Percentiles rank a stretch among this genome's conserved stretches.
phyloP scores from a whole-genome alignment of 2,797 vertebrate species.

The Setipinna tenuifilis region DNA sequence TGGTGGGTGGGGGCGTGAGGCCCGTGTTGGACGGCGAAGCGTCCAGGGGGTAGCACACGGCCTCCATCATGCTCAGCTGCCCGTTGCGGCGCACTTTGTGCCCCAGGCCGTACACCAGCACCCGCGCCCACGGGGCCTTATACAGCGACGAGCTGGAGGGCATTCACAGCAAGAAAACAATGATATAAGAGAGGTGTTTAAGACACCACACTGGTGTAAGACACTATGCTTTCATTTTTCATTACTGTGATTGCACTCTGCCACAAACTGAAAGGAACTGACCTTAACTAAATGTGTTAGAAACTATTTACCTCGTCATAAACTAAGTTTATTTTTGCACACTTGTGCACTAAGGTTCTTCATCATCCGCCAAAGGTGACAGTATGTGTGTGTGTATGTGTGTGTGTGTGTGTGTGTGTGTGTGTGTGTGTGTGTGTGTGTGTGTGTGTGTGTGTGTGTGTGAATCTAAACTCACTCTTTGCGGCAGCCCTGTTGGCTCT shows the following conservation, averaged over 20 bases:
- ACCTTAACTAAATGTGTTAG: too few relatives aligned
- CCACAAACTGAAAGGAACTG: too few relatives aligned
- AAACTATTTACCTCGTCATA: too few relatives aligned
- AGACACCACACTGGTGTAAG: too few relatives aligned
- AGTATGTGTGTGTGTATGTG: too few relatives aligned
- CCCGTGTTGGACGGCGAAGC: constrained; percentile 98
- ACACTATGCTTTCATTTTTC: too few relatives aligned
- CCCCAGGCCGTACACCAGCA: constrained; percentile 94
- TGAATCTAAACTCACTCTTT: constrained; percentile 88
- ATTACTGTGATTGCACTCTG: too few relatives aligned
- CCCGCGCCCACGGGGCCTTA: constrained; percentile 95
- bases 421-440: not conserved
- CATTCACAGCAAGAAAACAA: not conserved
- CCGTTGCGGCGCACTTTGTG: constrained; percentile 95
- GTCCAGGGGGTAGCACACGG: constrained; percentile 91
- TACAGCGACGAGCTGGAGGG: constrained; percentile 90
- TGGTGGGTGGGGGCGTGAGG: constrained; percentile 92
- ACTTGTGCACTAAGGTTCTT: too few relatives aligned
- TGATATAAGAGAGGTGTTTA: not conserved
- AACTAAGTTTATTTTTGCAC: too few relatives aligned
- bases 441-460: not conserved
- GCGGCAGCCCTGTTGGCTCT: constrained; percentile 93
- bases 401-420: not conserved
- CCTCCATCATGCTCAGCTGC: constrained; percentile 94
- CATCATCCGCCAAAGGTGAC: too few relatives aligned